These are phyloP conservation scores for Lymantria monacha DNA, from an alignment of 2,888 invertebrate genomes.

Conservation along the genomic window DNA sequence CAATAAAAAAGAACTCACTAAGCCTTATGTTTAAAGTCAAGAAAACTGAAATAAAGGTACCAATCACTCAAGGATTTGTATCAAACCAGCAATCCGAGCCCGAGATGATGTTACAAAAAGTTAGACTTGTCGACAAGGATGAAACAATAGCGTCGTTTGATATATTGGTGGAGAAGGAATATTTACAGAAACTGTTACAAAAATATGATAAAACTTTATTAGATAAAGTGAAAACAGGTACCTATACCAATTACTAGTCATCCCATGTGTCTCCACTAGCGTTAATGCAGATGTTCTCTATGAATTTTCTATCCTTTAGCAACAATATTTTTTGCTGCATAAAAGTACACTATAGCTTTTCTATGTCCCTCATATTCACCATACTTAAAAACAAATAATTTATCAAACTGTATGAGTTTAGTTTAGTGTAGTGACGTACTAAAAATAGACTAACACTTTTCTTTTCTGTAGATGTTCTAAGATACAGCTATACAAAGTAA, in stretches of 20 bases:
- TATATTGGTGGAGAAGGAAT: conserved; percentile 54
- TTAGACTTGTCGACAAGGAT: conserved; percentile 58
- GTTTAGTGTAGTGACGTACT: too few relatives aligned
- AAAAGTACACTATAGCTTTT: too few relatives aligned
- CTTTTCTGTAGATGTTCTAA: too few relatives aligned
- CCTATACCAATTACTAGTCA: not conserved
- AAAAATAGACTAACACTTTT: too few relatives aligned
- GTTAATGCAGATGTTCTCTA: too few relatives aligned
- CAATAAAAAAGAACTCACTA: conserved; percentile 45
- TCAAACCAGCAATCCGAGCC: conserved; percentile 32
- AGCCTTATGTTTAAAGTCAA: conserved; percentile 63
- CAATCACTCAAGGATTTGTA: conserved; percentile 10
- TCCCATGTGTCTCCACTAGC: not conserved
- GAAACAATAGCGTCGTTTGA: conserved; percentile 70
- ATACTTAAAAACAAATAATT: too few relatives aligned
- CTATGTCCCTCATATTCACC: too few relatives aligned
- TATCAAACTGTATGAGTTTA: too few relatives aligned
- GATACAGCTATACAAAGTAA: too few relatives aligned
- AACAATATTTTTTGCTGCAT: too few relatives aligned
- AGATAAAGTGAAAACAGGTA: conserved; percentile 16
- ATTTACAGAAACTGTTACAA: conserved; percentile 35
- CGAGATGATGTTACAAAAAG: conserved; percentile 35
- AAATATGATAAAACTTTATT: conserved; percentile 34
- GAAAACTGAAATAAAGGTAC: conserved; percentile 40
- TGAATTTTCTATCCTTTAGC: too few relatives aligned